phyloP scores from a whole-genome alignment of 1,140 invertebrate genomes.

The Polypedilum vanderplanki region DNA sequence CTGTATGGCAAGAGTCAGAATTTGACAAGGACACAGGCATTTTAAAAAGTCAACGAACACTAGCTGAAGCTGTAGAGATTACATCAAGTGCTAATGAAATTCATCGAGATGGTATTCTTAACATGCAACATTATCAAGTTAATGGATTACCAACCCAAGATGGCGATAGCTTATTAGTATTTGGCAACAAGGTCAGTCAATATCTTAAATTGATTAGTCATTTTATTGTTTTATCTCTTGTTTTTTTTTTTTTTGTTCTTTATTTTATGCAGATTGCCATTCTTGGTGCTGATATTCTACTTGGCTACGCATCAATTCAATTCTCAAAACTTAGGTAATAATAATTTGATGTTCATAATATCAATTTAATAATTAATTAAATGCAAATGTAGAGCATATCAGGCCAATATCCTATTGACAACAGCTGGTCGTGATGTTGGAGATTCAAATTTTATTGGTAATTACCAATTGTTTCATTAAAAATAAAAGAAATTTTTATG shows the following conservation, averaged over 20 bases:
- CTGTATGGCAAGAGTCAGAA: neutral
- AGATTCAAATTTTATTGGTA: slow-evolving; percentile 72
- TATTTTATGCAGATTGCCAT: slow-evolving; percentile 39
- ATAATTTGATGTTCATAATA: neutral
- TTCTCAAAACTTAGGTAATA: slow-evolving; percentile 69
- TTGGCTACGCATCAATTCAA: slow-evolving; percentile 82
- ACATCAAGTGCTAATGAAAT: neutral
- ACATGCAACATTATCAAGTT: neutral
- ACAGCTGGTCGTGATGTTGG: slow-evolving; percentile 71
- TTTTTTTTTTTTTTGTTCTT: too few relatives aligned
- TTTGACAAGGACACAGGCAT: neutral
- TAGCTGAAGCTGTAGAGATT: neutral
- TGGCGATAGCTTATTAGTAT: neutral
- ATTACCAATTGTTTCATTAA: neutral
- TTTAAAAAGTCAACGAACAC: neutral
- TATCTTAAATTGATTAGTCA: neutral
- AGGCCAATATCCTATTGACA: slow-evolving; percentile 37
- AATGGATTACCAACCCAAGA: neutral
- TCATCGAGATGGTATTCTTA: neutral
- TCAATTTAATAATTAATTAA: neutral
- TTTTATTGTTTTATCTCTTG: too few relatives aligned
- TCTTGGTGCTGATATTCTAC: slow-evolving; percentile 83
- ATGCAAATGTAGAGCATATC: neutral
- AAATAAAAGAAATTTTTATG: too few relatives aligned
- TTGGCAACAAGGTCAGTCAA: neutral